Conservation (phyloP, 2,113 vertebrate species). For the Anguilla japonica region DNA sequence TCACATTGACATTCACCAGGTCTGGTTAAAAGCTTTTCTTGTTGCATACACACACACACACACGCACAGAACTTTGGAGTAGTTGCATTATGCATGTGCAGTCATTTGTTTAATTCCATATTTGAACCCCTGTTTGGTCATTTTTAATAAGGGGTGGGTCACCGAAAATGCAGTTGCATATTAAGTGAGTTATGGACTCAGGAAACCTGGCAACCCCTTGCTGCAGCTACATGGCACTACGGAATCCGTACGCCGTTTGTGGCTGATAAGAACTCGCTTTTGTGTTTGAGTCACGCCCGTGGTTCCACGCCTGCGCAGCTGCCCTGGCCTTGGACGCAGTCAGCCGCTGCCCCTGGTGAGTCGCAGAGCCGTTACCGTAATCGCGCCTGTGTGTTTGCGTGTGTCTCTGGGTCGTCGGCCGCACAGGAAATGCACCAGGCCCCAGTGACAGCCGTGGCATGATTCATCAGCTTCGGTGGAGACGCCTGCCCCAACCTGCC, state of each 20-base stretch:
- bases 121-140: too few species aligned
- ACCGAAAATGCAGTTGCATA: too few species aligned
- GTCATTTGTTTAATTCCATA: too few species aligned
- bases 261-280: neutral
- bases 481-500: conserved; percentile 48
- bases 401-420: conserved; percentile 12
- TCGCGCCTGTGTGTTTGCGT: neutral
- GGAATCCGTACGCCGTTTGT: neutral
- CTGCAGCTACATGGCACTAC: neutral
- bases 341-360: neutral
- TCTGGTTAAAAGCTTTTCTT: too few species aligned
- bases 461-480: conserved; percentile 52
- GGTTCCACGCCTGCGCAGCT: neutral
- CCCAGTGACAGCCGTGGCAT: conserved; percentile 31
- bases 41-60: too few species aligned
- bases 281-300: neutral
- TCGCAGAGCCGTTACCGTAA: neutral
- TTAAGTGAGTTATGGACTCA: neutral
- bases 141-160: too few species aligned
- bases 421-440: conserved; percentile 50
- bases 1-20: too few species aligned
- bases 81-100: too few species aligned
- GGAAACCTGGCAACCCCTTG: neutral
- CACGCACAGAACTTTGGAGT: too few species aligned
- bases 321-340: neutral